Evolutionary conservation across 2,113 vertebrate genomes (phyloP), one percentile per base, ranked within the genome.

Genomic region (Paralichthys olivaceus): DNA sequence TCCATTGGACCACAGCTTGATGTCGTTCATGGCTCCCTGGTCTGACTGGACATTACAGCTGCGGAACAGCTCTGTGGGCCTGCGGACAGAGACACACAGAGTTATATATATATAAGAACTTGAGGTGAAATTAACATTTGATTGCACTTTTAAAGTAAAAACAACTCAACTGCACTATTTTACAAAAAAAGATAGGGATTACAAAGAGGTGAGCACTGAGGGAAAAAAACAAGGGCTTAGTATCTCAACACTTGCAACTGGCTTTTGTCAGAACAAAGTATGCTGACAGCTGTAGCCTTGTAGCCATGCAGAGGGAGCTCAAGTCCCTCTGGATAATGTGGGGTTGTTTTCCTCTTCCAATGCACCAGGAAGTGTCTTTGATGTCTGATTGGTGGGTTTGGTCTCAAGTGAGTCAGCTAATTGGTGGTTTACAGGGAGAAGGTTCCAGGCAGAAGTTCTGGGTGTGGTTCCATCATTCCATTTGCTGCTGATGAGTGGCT

Each of bases 1-100:
- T 17, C 98, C 98, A 37, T 98, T 99, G 85, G 97, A 98, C 98
- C 98, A 99, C 0, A 99, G 94, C 87, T 97, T 98, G 92, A 99
- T 97, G 89, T 99, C 98, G 56, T 95, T 99, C 96, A 97, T 96
- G 74, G 98, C 98, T 57, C 98, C 98, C 91, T 98, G 98, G 90
- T 99, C 98, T 12, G 98, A 99, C 74, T 99, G 98, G 63, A 96
- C 90, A 81, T 96, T 99, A 73, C 98, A 99, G 90, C 98, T 98
- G 72, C 98, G 96, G 75, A 99, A 99, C 86, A 99, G 95, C 90
- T 99, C 98, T 9, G 98, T 99, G 0, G 98, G 98, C 89, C 98
- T 99, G 89, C 78, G 83, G 37, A 19, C 25, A 40, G 17, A 77
- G 4, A 79, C 14, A 76, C 13, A 40, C 13, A 55, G 7, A 51